Base-by-base conservation (phyloP, 2,113 vertebrate species). In the Colinus virginianus region DNA sequence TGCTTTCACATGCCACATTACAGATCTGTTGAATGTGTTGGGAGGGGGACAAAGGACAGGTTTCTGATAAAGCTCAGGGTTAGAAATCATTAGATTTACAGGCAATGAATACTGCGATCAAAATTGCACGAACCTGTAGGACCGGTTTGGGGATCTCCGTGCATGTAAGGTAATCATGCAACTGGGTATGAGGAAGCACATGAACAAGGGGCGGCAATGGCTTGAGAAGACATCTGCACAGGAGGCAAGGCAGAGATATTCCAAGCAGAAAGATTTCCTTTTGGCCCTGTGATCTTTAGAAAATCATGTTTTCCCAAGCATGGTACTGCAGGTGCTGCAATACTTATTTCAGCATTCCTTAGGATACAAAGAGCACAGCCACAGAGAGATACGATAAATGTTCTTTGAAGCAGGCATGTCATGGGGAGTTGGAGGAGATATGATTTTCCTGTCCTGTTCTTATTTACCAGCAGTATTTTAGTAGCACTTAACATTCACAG, bases 131-230 rank as follows among this genome's bases (percentile, higher is more conserved):
- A 95, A 97, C 95, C 84, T 83, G 96, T 92, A 82, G 18, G 80
- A 95, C 94, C 48, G 86, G 91, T 95, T 96, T 83, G 69, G 92
- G 43, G 45, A 84, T 75, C 49, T 93, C 71, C 36, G 45, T 69
- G 67, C 40, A 36, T 68, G 76, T 30, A 36, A 79, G 53, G 80
- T 82, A 85, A 83, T 82, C 87, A 91, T 48, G 56, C 76, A 77
- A 46, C 43, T 87, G 76, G 48, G 45, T 95, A 90, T 70, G 79
- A 94, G 90, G 78, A 96, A 95, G 64, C 49, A 62, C 87, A n/a
- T 21, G 48, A 87, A 90, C 42, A 66, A 95, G 38, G 64, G 51
- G 69, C 67, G 66, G 69, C 49, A 88, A 48, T 14, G 5, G 25
- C 82, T 43, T 48, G 23, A n/a, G 42, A 88, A 90, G 58, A 66